phyloP scores from a whole-genome alignment of 1,140 invertebrate genomes.

The Stegodyphus dumicola region DNA sequence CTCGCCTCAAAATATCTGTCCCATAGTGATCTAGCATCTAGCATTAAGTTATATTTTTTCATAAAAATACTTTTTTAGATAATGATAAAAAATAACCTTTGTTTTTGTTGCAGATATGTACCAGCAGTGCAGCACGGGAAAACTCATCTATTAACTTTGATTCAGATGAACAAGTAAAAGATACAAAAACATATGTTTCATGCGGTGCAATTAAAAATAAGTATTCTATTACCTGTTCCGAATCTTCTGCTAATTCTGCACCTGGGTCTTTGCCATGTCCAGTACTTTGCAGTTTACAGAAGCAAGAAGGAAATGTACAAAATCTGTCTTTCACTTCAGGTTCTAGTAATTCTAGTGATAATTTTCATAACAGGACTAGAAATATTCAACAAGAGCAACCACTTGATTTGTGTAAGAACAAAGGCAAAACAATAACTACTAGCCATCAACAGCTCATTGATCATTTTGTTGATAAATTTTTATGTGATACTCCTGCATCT shows the following conservation, averaged over 20 bases:
- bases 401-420: conserved; percentile 62
- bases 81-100: background rate
- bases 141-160: conserved; percentile 3
- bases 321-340: background rate
- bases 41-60: no score
- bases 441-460: conserved; percentile 68
- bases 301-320: background rate
- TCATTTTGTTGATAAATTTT: conserved; percentile 67
- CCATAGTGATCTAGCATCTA: no score
- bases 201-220: no score
- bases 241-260: background rate
- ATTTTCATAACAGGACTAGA: background rate
- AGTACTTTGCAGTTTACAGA: background rate
- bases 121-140: conserved; percentile 16
- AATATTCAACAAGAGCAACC: conserved; percentile 59
- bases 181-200: background rate
- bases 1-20: no score
- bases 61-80: no score
- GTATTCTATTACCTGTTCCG: background rate
- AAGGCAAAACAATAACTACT: conserved; percentile 62
- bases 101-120: conserved; percentile 25
- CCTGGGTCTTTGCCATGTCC: background rate
- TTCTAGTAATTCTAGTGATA: background rate
- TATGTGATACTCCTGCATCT: conserved; percentile 56
- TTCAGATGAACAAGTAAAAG: background rate